A percentile compares a stretch with the other conserved stretches of the same genome.
phyloP scores from a whole-genome alignment of 2,113 vertebrate genomes.

The Henicopernis longicauda region DNA sequence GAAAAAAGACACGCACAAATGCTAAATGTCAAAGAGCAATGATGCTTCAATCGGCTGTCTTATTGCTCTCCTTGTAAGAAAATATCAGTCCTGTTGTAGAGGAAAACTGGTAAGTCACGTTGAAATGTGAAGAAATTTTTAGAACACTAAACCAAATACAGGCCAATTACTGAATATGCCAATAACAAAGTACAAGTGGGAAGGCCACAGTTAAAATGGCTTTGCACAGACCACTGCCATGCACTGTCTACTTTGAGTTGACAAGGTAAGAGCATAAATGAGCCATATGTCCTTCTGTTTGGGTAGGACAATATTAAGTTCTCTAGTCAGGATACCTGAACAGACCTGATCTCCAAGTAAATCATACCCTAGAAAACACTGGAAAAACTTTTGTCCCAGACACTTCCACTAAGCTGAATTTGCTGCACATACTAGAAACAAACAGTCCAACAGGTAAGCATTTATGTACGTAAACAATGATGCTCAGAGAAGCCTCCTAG shows the following conservation, averaged over 20 bases:
- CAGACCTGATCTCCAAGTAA: not conserved
- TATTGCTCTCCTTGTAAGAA: no score
- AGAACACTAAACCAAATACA: not conserved
- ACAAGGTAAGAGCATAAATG: not conserved
- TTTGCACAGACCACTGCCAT: not conserved
- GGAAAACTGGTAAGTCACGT: not conserved
- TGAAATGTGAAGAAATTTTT: rapidly evolving
- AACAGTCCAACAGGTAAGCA: not conserved
- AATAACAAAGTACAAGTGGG: not conserved
- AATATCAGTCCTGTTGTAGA: not conserved
- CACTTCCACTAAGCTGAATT: not conserved
- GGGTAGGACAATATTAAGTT: not conserved
- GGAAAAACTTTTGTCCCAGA: not conserved
- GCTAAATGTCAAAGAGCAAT: no score
- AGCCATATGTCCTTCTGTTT: not conserved
- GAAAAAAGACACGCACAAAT: not conserved
- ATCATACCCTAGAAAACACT: not conserved
- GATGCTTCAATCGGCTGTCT: not conserved
- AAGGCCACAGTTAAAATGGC: not conserved
- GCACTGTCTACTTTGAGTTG: not conserved
- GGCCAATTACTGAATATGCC: not conserved
- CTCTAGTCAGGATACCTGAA: not conserved
- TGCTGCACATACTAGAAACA: not conserved
- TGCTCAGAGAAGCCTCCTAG: not conserved
- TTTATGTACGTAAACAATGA: not conserved